Percentiles rank a stretch among this genome's conserved stretches.
These are phyloP conservation scores for Idaea biselata DNA, from an alignment of 2,888 invertebrate genomes.

Conservation along the genomic window DNA sequence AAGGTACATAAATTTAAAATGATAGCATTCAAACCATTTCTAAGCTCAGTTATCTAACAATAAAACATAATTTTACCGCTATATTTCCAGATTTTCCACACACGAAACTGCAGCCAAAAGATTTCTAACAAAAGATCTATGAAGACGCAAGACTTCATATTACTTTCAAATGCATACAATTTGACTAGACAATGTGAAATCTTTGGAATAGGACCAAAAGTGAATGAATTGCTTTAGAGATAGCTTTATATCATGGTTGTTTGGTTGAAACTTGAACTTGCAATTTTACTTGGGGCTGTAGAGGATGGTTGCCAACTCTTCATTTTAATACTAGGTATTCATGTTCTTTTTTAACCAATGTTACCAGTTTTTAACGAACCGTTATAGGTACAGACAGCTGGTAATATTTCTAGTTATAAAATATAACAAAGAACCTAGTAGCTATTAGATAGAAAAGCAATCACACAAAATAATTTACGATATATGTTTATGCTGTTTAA, in stretches of 20 bases:
- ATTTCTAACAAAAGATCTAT: background rate
- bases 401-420: too few species aligned
- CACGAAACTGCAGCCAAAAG: background rate
- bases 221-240: background rate
- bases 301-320: background rate
- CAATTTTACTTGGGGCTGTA: background rate
- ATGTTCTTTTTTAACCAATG: too few species aligned
- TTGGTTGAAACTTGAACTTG: background rate
- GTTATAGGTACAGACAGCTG: too few species aligned
- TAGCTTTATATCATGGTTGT: background rate
- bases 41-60: background rate
- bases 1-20: too few species aligned
- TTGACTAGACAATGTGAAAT: background rate
- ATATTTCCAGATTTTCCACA: background rate
- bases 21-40: background rate
- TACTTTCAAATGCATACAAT: constrained; percentile 1
- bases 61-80: background rate
- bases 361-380: too few species aligned
- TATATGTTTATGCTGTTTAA: too few species aligned
- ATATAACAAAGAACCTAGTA: too few species aligned
- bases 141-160: background rate
- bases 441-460: too few species aligned
- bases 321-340: background rate
- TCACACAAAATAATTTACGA: too few species aligned
- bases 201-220: background rate